Evolutionary conservation across 2,113 vertebrate species (phyloP).

Genomic region (Pteronura brasiliensis): DNA sequence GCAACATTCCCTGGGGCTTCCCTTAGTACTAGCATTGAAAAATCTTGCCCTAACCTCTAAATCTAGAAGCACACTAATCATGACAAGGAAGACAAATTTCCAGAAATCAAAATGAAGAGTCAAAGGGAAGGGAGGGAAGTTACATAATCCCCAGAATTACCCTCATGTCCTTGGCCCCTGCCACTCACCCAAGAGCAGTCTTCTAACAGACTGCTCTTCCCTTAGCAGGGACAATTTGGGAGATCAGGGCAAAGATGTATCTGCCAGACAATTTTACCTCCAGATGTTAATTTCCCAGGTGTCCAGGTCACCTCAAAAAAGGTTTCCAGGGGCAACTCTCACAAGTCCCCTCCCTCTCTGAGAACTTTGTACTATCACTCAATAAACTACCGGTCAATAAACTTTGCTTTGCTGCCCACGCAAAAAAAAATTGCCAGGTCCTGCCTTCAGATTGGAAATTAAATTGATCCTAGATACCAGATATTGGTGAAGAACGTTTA

Average conservation of each 20-base stretch:
- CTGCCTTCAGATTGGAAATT: neutral
- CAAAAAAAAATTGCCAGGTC: neutral
- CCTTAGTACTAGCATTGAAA: neutral
- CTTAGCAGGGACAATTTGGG: neutral
- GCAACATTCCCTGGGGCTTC: neutral
- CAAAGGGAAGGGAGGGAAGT: neutral
- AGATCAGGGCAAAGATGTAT: neutral
- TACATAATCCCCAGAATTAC: neutral
- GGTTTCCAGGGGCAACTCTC: neutral
- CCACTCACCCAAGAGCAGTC: neutral
- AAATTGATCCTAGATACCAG: neutral
- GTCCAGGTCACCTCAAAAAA: neutral
- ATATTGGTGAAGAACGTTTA: neutral
- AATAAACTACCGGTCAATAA: neutral
- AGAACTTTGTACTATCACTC: neutral
- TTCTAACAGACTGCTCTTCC: neutral
- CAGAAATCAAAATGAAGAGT: neutral
- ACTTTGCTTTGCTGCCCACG: neutral
- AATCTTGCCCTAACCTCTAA: neutral
- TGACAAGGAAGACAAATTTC: neutral
- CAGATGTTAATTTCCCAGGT: neutral
- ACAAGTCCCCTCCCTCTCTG: neutral
- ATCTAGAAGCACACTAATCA: neutral
- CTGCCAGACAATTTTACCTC: neutral
- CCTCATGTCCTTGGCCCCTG: neutral